phyloP scores from a whole-genome alignment of 2,797 vertebrate genomes.

The Tadarida brasiliensis region DNA sequence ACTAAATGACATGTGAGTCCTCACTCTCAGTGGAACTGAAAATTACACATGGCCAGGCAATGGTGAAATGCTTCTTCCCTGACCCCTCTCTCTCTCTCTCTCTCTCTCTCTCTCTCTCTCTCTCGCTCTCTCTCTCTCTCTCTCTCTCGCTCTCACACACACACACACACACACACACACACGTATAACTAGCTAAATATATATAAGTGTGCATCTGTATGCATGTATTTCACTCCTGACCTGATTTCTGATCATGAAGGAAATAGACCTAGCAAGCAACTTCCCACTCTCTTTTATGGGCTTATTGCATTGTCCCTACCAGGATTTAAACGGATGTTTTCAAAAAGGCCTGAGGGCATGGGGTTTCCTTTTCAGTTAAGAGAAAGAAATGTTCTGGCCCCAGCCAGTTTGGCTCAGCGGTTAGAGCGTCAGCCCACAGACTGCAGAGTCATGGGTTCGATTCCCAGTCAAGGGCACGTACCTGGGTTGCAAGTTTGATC shows the following conservation, averaged over 20 bases:
- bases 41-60: background rate
- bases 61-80: background rate
- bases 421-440: no score
- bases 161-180: background rate
- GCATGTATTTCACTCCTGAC: background rate
- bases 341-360: background rate
- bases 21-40: background rate
- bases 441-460: no score
- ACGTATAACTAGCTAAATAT: background rate
- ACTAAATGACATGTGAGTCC: background rate
- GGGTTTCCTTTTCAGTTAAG: background rate
- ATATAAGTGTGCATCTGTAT: background rate
- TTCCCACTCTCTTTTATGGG: background rate
- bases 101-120: no score
- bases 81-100: background rate
- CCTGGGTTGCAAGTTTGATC: no score
- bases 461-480: no score
- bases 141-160: rapidly evolving
- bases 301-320: no score
- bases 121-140: background rate
- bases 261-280: background rate
- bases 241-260: background rate
- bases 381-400: background rate
- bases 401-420: no score
- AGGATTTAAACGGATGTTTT: background rate